Evolutionary conservation across 2,888 invertebrate genomes (phyloP).

Genomic region (Drosophila pseudotalamancana): DNA sequence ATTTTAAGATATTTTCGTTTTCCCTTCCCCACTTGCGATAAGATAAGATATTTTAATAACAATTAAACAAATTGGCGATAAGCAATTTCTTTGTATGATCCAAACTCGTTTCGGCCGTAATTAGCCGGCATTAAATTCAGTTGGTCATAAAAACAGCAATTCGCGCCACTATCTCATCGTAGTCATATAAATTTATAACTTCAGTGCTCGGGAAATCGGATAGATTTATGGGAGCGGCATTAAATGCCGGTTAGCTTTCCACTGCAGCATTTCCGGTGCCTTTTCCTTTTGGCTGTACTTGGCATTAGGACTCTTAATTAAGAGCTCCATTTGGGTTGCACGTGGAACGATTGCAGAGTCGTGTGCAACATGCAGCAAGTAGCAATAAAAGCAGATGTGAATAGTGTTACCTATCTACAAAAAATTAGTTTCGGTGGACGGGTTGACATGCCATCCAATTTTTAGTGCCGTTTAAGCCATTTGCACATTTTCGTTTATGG

Average conservation of each 20-base stretch:
- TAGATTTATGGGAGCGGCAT: conserved; percentile 69
- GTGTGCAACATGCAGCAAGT: conserved; percentile 16
- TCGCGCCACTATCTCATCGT: conserved; percentile 58
- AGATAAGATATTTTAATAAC: neutral
- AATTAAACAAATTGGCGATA: neutral
- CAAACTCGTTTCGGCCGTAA: conserved; percentile 35
- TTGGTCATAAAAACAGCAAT: conserved; percentile 59
- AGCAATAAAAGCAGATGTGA: conserved; percentile 72
- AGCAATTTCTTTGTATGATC: neutral
- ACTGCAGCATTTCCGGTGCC: conserved; percentile 40
- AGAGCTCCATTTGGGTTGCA: conserved; percentile 57
- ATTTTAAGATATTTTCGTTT: too few relatives aligned
- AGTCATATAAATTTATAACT: conserved; percentile 68
- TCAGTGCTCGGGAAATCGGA: conserved; percentile 57
- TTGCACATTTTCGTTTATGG: conserved; percentile 74
- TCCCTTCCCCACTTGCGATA: neutral
- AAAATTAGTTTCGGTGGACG: conserved; percentile 13
- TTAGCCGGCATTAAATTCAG: conserved; percentile 64
- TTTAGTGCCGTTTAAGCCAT: conserved; percentile 71
- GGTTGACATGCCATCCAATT: conserved; percentile 26
- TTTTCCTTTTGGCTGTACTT: conserved; percentile 32
- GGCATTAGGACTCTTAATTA: conserved; percentile 60
- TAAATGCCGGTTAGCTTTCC: conserved; percentile 51
- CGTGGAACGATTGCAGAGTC: neutral
- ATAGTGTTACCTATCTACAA: conserved; percentile 36